Conservation (phyloP, 2,113 vertebrate species). For the Notothenia coriiceps region DNA sequence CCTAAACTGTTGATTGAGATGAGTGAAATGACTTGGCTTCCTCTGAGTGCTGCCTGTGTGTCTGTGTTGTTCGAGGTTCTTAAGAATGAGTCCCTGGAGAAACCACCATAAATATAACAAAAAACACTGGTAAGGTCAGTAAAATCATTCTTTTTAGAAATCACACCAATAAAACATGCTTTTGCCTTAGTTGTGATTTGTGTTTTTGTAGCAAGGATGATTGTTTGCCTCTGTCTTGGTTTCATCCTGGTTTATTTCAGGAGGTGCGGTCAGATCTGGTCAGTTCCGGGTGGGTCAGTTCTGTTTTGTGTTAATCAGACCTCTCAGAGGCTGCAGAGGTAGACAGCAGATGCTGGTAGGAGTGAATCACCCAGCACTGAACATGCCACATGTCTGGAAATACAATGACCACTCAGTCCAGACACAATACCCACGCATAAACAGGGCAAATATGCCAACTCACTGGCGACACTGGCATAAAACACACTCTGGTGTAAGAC, state of each 20-base stretch:
- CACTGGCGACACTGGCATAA: constrained; percentile 63
- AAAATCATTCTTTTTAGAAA: constrained; percentile 20
- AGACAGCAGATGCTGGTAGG: constrained; percentile 76
- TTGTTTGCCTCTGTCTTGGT: constrained; percentile 37
- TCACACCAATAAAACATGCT: constrained; percentile 26
- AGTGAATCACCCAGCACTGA: constrained; percentile 76
- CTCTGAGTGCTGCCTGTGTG: not conserved
- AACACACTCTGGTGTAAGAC: constrained; percentile 48
- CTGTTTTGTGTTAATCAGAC: constrained; percentile 73
- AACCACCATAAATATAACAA: not conserved
- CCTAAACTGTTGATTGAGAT: not conserved
- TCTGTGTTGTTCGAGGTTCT: not conserved
- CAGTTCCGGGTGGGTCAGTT: constrained; percentile 59
- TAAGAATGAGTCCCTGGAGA: not conserved
- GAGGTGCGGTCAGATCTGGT: constrained; percentile 64
- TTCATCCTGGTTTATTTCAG: constrained; percentile 54
- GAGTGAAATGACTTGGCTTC: not conserved
- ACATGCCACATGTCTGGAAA: constrained; percentile 80
- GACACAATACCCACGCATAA: constrained; percentile 81
- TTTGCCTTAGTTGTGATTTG: constrained; percentile 15
- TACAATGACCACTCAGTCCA: constrained; percentile 73
- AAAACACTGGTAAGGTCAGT: constrained; percentile 7
- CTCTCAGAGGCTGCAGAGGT: constrained; percentile 64
- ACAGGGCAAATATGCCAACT: constrained; percentile 69
- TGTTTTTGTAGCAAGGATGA: constrained; percentile 35